Evolutionary conservation across 2,888 invertebrate species (phyloP).

Genomic region (Tipula vernalis): DNA sequence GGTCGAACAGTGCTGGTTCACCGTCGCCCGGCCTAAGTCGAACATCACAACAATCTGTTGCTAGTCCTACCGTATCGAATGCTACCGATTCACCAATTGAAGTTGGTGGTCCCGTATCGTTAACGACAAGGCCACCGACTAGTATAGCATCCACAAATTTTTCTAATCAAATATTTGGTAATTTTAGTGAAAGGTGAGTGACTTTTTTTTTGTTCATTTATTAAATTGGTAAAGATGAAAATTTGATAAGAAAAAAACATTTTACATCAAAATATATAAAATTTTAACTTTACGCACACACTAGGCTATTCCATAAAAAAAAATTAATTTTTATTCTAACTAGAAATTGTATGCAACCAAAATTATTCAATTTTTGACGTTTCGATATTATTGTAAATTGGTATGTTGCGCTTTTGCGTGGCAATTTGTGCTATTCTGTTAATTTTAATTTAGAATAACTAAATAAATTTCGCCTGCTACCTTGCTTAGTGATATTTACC

Average conservation of each 20-base stretch:
- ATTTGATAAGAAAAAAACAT: neutral
- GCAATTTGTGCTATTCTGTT: too few relatives aligned
- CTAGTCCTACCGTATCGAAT: slow-evolving; percentile 45
- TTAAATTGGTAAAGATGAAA: too few relatives aligned
- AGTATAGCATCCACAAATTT: slow-evolving; percentile 43
- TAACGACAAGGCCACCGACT: slow-evolving; percentile 28
- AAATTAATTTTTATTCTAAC: neutral
- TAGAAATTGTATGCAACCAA: neutral
- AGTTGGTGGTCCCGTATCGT: slow-evolving; percentile 35
- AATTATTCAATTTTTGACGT: neutral
- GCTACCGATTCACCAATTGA: slow-evolving; percentile 46
- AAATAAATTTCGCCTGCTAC: too few relatives aligned
- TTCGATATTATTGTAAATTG: too few relatives aligned
- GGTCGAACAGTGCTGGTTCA: slow-evolving; percentile 38
- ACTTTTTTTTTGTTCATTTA: slow-evolving; percentile 4
- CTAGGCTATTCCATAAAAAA: neutral
- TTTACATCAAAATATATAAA: neutral
- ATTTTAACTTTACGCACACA: neutral
- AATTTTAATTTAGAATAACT: too few relatives aligned
- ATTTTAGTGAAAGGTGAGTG: slow-evolving; percentile 42
- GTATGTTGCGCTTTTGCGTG: too few relatives aligned
- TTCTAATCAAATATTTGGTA: slow-evolving; percentile 50
- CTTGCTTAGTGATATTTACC: too few relatives aligned
- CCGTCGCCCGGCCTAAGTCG: slow-evolving; percentile 31
- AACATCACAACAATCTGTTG: slow-evolving; percentile 34